Percentiles rank a stretch among this genome's conserved stretches.
Evolutionary conservation across 2,113 vertebrate species (phyloP).

Genomic region (Chauna torquata): DNA sequence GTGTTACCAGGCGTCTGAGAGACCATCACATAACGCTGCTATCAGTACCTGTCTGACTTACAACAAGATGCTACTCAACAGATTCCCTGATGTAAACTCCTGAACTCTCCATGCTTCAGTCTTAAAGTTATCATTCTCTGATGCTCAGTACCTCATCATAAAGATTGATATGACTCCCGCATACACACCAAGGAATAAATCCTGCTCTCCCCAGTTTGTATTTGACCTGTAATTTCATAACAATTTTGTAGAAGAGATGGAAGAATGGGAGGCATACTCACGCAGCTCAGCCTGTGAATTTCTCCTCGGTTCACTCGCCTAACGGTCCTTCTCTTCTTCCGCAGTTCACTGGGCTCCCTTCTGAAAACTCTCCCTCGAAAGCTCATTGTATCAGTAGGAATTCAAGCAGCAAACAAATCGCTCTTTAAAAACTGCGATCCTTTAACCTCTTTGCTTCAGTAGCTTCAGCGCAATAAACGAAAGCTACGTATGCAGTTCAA

Average conservation of each 20-base stretch:
- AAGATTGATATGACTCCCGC: fast-evolving
- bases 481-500: slow-evolving; percentile 28
- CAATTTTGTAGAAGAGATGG: background rate
- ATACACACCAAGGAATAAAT: background rate
- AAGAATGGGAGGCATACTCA: slow-evolving; percentile 81
- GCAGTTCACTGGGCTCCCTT: slow-evolving; percentile 84
- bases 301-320: slow-evolving; percentile 80
- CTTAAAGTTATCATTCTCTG: background rate
- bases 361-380: slow-evolving; percentile 84
- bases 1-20: background rate
- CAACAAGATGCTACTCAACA: fast-evolving
- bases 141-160: background rate
- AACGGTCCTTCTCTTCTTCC: slow-evolving; percentile 82
- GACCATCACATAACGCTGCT: no score
- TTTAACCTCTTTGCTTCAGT: slow-evolving; percentile 24
- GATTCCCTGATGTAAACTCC: background rate
- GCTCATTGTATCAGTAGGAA: slow-evolving; percentile 82
- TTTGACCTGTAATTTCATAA: background rate
- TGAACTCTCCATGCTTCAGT: background rate
- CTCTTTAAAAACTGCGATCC: slow-evolving; percentile 4
- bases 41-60: background rate
- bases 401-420: slow-evolving; percentile 24
- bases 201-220: background rate
- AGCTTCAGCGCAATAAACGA: slow-evolving; percentile 48
- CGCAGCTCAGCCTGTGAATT: slow-evolving; percentile 85